phyloP scores from a whole-genome alignment of 2,113 vertebrate species.

The Tragelaphus buxtoni region DNA sequence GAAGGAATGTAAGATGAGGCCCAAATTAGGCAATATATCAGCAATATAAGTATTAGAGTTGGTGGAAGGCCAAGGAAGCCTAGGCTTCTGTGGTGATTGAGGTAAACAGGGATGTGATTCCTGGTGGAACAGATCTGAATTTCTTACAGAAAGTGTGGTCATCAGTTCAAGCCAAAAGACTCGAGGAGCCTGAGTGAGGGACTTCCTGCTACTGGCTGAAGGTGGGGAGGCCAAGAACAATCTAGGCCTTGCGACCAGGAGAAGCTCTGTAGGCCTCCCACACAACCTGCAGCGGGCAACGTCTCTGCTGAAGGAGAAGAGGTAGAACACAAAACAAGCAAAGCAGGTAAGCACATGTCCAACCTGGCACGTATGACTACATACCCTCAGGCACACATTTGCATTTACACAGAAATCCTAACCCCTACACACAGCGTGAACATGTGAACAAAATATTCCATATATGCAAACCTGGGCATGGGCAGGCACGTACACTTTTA shows the following conservation, averaged over 20 bases:
- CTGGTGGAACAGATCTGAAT: not conserved
- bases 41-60: not conserved
- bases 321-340: not conserved
- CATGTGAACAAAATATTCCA: not conserved
- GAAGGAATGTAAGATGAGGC: not conserved
- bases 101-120: not conserved
- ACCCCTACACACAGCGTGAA: not conserved
- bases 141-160: not conserved
- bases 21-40: not conserved
- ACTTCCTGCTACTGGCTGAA: not conserved
- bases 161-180: not conserved
- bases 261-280: not conserved
- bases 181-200: not conserved
- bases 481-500: not conserved
- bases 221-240: not conserved
- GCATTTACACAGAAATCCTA: not conserved
- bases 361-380: not conserved
- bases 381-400: not conserved
- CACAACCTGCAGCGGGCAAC: not conserved
- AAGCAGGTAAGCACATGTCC: not conserved
- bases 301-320: not conserved
- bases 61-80: not conserved
- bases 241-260: not conserved
- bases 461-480: not conserved
- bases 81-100: not conserved